A percentile compares a stretch with the other conserved stretches of the same genome.
phyloP scores from a whole-genome alignment of 2,113 vertebrate species.

The Syngnathus typhle region DNA sequence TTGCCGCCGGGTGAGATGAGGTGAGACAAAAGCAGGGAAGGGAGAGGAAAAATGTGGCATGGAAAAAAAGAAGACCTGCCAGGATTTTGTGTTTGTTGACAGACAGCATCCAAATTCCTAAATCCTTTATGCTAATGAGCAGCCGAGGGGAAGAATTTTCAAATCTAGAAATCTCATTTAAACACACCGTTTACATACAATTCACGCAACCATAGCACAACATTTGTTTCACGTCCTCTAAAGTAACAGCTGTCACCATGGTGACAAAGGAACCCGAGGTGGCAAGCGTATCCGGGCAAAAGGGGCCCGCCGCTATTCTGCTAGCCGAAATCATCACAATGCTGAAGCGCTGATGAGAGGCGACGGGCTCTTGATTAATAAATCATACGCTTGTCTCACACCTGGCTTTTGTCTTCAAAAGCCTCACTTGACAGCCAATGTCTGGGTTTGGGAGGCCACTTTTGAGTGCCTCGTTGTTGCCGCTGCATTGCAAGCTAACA shows the following conservation, averaged over 20 bases:
- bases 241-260: conserved; percentile 35
- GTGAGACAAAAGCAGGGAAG: conserved; percentile 18
- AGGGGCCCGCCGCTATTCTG: conserved; percentile 36
- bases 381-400: conserved; percentile 41
- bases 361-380: conserved; percentile 62
- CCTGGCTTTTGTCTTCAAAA: neutral
- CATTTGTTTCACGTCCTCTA: conserved; percentile 15
- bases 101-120: conserved; percentile 22
- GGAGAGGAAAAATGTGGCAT: neutral
- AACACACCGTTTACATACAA: neutral
- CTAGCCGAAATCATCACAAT: conserved; percentile 40
- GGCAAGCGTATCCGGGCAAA: conserved; percentile 58
- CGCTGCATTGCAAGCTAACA: neutral
- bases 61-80: neutral
- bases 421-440: too few relatives aligned
- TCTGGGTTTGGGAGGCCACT: too few relatives aligned
- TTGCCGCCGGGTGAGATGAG: conserved; percentile 44
- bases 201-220: conserved; percentile 2
- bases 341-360: conserved; percentile 46
- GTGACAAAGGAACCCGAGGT: conserved; percentile 61
- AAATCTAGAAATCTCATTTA: neutral
- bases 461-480: too few relatives aligned
- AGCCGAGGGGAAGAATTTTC: conserved; percentile 7
- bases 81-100: conserved; percentile 13
- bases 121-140: conserved; percentile 47